Conservation (phyloP, 2,113 vertebrate species). For the Trichomycterus rosablanca region DNA sequence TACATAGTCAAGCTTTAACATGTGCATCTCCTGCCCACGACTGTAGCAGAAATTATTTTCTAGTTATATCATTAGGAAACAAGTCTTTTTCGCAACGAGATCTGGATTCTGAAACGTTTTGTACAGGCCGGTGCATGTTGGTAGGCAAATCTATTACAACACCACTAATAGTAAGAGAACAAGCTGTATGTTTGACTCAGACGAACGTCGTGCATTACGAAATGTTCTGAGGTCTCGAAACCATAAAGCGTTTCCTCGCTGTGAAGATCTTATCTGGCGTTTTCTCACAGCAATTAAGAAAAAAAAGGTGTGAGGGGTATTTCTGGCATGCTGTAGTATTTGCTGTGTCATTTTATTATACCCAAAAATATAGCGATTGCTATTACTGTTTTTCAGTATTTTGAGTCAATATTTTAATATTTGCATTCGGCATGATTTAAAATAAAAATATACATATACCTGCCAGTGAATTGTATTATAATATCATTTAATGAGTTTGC, state of each 20-base stretch:
- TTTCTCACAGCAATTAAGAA: constrained; percentile 4
- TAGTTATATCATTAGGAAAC: too few species aligned
- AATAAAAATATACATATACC: too few species aligned
- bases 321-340: not conserved
- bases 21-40: too few species aligned
- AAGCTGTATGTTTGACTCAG: not conserved
- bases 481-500: too few species aligned
- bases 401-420: too few species aligned
- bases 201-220: not conserved
- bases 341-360: not conserved
- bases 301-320: not conserved
- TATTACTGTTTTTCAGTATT: too few species aligned
- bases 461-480: too few species aligned
- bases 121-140: not conserved
- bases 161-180: too few species aligned
- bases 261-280: constrained; percentile 14
- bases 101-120: not conserved
- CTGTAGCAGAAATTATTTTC: too few species aligned
- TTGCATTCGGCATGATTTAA: too few species aligned
- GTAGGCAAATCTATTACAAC: not conserved
- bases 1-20: too few species aligned
- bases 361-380: not conserved
- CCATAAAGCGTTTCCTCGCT: not conserved
- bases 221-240: not conserved
- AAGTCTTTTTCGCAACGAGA: not conserved